Conservation (phyloP, 2,113 vertebrate species). For the Brevimyrus niger region DNA sequence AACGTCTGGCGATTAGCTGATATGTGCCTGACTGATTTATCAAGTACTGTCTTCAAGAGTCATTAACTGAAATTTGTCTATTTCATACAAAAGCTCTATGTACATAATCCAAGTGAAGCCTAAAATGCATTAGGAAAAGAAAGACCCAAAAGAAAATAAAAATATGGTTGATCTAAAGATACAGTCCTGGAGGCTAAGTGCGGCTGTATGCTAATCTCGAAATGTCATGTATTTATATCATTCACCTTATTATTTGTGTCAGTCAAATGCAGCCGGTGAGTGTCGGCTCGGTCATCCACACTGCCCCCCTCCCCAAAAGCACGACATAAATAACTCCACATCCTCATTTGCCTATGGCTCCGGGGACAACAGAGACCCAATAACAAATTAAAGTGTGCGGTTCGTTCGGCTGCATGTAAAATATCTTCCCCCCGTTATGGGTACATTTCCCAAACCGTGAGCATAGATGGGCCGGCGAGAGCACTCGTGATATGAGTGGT, state of each 20-base stretch:
- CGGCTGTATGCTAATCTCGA: neutral
- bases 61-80: neutral
- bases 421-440: neutral
- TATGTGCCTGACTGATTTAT: neutral
- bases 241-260: neutral
- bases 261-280: neutral
- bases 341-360: neutral
- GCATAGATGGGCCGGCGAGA: neutral
- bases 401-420: neutral
- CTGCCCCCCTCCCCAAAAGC: neutral
- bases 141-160: neutral
- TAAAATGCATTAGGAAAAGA: neutral
- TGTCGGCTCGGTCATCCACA: neutral
- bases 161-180: neutral
- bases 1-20: neutral
- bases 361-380: slow-evolving; percentile 1
- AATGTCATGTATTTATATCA: neutral
- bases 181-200: neutral
- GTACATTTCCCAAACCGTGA: neutral
- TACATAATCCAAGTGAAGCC: neutral
- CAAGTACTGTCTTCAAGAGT: neutral
- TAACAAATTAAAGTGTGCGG: neutral
- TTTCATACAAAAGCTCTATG: neutral
- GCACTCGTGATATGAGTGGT: neutral
- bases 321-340: neutral